phyloP scores from a whole-genome alignment of 2,113 vertebrate genomes.

The Callaeas wilsoni region DNA sequence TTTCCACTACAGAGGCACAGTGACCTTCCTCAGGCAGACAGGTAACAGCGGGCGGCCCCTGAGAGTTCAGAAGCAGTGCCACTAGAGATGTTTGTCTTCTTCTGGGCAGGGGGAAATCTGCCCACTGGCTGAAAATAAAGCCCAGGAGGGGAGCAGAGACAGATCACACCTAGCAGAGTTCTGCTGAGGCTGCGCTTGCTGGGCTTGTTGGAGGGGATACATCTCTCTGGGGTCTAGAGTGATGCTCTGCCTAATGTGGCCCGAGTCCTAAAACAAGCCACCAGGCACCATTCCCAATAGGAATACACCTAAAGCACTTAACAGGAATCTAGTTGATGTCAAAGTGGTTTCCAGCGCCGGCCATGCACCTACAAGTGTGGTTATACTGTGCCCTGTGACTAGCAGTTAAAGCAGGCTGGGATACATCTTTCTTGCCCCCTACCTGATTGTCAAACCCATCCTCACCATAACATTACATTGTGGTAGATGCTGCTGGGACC shows the following conservation, averaged over 20 bases:
- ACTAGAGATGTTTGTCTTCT: background rate
- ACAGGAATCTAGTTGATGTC: background rate
- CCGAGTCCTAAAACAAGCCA: background rate
- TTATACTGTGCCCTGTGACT: background rate
- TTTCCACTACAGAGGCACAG: background rate
- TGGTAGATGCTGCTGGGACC: background rate
- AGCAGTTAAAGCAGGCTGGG: background rate
- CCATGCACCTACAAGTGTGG: background rate
- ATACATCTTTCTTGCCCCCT: background rate
- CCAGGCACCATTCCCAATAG: background rate
- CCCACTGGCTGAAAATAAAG: background rate
- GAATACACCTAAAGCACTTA: background rate
- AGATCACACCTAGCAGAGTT: background rate
- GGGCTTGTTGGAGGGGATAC: fast-evolving
- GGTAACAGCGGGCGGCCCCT: background rate
- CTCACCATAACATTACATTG: background rate
- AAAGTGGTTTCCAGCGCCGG: background rate
- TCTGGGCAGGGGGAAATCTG: background rate
- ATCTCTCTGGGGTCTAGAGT: background rate
- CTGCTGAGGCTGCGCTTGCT: background rate
- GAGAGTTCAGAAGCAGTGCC: background rate
- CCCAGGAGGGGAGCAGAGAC: background rate
- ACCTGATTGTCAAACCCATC: background rate
- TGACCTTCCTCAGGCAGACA: background rate
- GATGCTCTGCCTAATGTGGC: background rate